These are phyloP conservation scores for Sepioteuthis lessoniana DNA, from an alignment of 2,888 invertebrate species.

Conservation along the genomic window DNA sequence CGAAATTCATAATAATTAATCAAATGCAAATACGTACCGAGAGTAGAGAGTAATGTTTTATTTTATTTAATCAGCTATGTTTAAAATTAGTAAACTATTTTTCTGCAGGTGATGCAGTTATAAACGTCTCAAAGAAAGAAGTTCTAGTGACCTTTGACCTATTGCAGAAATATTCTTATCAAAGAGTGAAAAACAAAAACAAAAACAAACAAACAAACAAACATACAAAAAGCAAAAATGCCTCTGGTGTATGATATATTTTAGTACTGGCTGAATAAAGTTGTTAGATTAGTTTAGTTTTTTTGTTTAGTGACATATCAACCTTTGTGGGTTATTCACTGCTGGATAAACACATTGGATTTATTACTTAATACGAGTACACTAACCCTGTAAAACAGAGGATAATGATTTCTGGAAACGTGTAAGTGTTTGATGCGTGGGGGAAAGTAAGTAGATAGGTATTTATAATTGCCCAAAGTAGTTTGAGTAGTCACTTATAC, in stretches of 20 bases:
- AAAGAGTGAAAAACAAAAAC: neutral
- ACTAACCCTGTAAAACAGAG: neutral
- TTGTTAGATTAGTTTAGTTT: no score
- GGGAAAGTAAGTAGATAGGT: neutral
- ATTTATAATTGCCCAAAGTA: neutral
- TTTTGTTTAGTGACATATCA: no score
- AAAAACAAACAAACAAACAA: no score
- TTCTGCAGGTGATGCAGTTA: neutral
- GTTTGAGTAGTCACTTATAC: neutral
- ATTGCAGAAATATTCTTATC: neutral
- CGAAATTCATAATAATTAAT: no score
- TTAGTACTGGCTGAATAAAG: neutral
- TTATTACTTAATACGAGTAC: neutral
- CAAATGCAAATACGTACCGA: no score
- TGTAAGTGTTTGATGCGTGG: neutral
- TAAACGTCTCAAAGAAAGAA: neutral
- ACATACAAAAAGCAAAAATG: neutral
- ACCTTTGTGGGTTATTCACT: no score
- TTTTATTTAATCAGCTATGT: neutral
- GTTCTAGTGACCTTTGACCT: neutral
- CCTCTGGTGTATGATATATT: neutral
- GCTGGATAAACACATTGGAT: neutral
- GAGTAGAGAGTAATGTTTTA: no score
- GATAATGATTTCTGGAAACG: neutral
- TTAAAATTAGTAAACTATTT: neutral